Conservation (phyloP, 2,113 vertebrate genomes). For the Capreolus pygargus region DNA sequence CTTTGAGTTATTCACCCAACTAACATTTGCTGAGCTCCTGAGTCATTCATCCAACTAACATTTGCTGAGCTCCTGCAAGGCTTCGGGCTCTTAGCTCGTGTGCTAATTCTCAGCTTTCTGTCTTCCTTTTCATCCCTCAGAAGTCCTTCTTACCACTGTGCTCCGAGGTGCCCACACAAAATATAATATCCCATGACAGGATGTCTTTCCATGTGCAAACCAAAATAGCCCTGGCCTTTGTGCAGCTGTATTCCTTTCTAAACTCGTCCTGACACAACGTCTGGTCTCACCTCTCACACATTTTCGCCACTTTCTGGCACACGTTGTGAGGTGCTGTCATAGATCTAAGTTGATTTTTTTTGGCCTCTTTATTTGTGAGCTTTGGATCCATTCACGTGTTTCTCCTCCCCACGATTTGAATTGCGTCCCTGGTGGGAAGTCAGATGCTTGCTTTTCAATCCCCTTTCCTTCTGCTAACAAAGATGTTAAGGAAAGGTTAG, state of each 20-base stretch:
- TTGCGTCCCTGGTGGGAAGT: not conserved
- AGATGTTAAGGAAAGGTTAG: not conserved
- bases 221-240: constrained; percentile 2
- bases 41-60: not conserved
- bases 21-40: not conserved
- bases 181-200: not conserved
- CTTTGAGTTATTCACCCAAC: not conserved
- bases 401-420: not conserved
- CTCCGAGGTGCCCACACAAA: not conserved
- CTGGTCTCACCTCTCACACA: not conserved
- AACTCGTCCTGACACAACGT: not conserved
- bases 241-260: not conserved
- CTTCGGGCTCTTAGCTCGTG: accelerated
- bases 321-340: accelerated
- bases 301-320: not conserved
- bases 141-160: not conserved
- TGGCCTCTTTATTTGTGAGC: not conserved
- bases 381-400: not conserved
- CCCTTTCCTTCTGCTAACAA: not conserved
- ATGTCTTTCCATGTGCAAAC: constrained; percentile 33
- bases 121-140: not conserved
- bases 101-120: not conserved
- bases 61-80: not conserved
- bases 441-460: not conserved
- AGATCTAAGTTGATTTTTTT: not conserved